These are phyloP conservation scores for Anguilla megastoma DNA, from an alignment of 2,797 vertebrate species.

Conservation along the genomic window DNA sequence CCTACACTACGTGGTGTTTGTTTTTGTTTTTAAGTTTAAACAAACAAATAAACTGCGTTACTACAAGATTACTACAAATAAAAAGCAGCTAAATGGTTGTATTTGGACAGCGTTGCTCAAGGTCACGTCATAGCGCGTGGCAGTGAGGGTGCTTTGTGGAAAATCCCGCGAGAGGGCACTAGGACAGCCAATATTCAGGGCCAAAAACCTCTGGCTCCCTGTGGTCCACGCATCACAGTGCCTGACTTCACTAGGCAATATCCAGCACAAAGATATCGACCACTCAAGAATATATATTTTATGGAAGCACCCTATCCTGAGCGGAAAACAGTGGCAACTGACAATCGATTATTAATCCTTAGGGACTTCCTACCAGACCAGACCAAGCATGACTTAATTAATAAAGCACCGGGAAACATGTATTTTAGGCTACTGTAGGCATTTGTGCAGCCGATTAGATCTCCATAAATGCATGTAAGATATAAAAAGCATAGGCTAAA, in stretches of 20 bases:
- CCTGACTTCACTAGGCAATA: neutral
- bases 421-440: neutral
- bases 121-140: conserved; percentile 12
- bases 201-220: neutral
- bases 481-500: neutral
- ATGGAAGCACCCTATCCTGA: neutral
- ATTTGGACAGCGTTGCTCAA: conserved; percentile 15
- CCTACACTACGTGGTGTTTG: neutral
- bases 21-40: neutral
- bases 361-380: conserved; percentile 4
- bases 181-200: neutral
- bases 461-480: neutral
- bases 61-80: neutral
- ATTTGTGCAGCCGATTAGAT: neutral
- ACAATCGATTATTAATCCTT: conserved; percentile 18
- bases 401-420: neutral
- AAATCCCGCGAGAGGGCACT: neutral
- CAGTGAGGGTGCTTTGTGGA: neutral
- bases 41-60: neutral
- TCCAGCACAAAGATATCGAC: neutral
- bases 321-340: neutral
- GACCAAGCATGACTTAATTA: conserved; percentile 17
- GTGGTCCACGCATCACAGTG: conserved; percentile 5
- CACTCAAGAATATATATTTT: neutral
- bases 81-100: neutral